Conservation (phyloP, 2,888 invertebrate species). For the Zygaena filipendulae region DNA sequence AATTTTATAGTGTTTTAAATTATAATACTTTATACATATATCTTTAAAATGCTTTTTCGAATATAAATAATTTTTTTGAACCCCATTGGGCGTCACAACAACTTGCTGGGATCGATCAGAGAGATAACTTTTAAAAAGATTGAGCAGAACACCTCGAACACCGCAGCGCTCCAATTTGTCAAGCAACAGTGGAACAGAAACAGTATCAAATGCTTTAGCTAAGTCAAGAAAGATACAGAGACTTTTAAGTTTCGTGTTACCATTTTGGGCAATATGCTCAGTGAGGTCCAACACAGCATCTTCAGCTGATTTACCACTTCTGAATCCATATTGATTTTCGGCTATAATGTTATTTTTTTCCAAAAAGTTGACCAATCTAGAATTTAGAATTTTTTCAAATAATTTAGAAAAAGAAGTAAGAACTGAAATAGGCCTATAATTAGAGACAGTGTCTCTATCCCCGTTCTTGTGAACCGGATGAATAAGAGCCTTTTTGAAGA, state of each 20-base stretch:
- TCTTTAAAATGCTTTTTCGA: too few species aligned
- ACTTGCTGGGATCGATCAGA: background rate
- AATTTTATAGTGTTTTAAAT: too few species aligned
- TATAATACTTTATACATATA: too few species aligned
- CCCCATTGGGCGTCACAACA: too few species aligned
- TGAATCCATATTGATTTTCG: conserved; percentile 1
- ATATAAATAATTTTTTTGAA: too few species aligned
- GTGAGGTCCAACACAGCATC: conserved; percentile 1
- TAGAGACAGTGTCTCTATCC: too few species aligned
- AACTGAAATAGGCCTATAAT: too few species aligned
- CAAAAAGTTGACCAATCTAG: background rate
- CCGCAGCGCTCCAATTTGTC: background rate
- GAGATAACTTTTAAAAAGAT: background rate
- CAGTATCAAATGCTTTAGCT: background rate
- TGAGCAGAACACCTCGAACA: background rate
- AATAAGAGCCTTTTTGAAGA: too few species aligned
- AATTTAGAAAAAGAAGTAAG: too few species aligned
- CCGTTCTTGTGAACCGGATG: too few species aligned
- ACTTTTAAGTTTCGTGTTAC: background rate
- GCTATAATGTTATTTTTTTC: background rate
- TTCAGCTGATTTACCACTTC: background rate
- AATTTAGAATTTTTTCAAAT: too few species aligned
- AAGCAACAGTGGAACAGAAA: background rate
- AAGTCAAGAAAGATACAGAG: conserved; percentile 1
- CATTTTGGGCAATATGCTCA: background rate